These are phyloP conservation scores for Menidia beryllina DNA, from an alignment of 2,113 vertebrate species.

Conservation along the genomic window DNA sequence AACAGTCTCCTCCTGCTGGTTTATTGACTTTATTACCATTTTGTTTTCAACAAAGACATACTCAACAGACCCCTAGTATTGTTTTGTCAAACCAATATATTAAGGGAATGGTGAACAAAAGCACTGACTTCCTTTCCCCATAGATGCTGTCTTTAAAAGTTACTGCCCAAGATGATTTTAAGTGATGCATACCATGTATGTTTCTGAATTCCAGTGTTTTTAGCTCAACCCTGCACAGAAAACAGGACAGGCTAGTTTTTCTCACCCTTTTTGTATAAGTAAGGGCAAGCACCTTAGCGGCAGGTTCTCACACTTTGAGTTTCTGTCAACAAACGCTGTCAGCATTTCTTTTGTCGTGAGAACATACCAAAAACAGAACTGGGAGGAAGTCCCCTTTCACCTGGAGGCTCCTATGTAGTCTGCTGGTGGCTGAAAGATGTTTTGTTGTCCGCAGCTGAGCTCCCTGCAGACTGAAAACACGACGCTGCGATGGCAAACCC, in stretches of 20 bases:
- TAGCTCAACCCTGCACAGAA: too few species aligned
- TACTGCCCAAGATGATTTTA: too few species aligned
- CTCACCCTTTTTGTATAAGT: conserved; percentile 47
- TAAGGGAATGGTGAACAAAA: too few species aligned
- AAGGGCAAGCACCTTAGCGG: conserved; percentile 16
- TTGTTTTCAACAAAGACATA: not conserved
- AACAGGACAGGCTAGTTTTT: too few species aligned
- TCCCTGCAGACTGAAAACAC: conserved; percentile 96
- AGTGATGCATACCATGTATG: too few species aligned
- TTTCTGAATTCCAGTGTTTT: too few species aligned
- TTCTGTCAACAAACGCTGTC: conserved; percentile 21
- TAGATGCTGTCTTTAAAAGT: too few species aligned
- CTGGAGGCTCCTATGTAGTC: conserved; percentile 17
- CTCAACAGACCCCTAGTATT: not conserved
- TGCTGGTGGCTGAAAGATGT: conserved; percentile 42
- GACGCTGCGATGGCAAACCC: conserved; percentile 91
- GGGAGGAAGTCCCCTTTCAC: conserved; percentile 14
- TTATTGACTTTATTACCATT: conserved; percentile 7
- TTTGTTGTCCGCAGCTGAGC: conserved; percentile 90
- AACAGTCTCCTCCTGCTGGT: conserved; percentile 38
- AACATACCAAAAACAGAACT: conserved; percentile 26
- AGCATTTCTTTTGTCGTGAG: conserved; percentile 32
- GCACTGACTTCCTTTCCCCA: too few species aligned
- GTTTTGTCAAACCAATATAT: too few species aligned
- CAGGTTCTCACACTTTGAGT: conserved; percentile 29